These are phyloP conservation scores for Hipposideros larvatus DNA, from an alignment of 2,797 vertebrate species.

Conservation along the genomic window DNA sequence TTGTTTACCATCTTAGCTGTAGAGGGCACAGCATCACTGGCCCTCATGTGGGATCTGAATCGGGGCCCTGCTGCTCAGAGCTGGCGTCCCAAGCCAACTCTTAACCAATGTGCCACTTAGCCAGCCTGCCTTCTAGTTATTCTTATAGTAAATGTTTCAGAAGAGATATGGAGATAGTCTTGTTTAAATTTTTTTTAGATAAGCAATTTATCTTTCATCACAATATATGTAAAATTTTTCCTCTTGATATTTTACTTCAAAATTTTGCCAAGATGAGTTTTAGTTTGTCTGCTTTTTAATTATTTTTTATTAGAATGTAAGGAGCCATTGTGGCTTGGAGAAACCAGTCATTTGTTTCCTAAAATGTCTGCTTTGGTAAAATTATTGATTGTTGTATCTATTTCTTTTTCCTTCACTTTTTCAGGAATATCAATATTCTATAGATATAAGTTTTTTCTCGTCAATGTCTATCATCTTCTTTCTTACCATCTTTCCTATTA, in stretches of 20 bases:
- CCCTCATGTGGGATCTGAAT: too few relatives aligned
- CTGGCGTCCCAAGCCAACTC: too few relatives aligned
- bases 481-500: neutral
- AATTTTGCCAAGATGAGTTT: neutral
- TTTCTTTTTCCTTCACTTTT: neutral
- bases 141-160: neutral
- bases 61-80: too few relatives aligned
- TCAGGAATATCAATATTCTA: neutral
- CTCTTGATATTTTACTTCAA: neutral
- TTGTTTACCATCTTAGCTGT: too few relatives aligned
- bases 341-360: neutral
- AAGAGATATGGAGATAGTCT: neutral
- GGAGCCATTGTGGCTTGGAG: neutral
- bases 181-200: neutral
- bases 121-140: neutral
- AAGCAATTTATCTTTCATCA: neutral
- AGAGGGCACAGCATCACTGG: too few relatives aligned
- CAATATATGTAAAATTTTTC: neutral
- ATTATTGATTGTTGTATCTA: neutral
- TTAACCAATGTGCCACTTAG: too few relatives aligned
- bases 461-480: neutral
- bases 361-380: neutral
- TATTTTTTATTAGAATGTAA: slow-evolving; percentile 22
- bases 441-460: neutral
- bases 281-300: neutral